phyloP scores from a whole-genome alignment of 2,888 invertebrate genomes.

The Blera fallax region DNA sequence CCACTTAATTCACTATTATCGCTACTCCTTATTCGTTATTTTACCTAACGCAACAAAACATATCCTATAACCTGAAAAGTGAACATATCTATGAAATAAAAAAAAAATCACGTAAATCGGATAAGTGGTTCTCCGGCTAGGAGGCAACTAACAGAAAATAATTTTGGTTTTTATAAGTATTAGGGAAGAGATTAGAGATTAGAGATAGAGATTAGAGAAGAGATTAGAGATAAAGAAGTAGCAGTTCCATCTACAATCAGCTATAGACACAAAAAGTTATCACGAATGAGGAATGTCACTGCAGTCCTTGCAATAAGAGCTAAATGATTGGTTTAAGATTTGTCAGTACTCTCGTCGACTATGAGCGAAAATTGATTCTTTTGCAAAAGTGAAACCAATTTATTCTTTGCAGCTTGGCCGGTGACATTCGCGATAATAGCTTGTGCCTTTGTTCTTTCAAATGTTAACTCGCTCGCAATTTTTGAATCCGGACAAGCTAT shows the following conservation, averaged over 20 bases:
- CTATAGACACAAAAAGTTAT: not conserved
- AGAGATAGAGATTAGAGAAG: no score
- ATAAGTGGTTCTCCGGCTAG: no score
- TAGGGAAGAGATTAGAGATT: no score
- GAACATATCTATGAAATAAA: no score
- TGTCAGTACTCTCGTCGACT: slow-evolving; percentile 1
- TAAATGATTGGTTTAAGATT: not conserved
- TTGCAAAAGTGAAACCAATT: not conserved
- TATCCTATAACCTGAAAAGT: no score
- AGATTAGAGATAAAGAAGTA: not conserved
- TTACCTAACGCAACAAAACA: no score
- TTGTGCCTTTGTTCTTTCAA: not conserved
- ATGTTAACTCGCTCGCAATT: not conserved
- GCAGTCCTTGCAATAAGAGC: slow-evolving; percentile 4
- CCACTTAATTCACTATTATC: no score
- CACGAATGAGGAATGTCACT: not conserved
- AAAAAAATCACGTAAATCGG: no score
- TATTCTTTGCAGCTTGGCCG: not conserved
- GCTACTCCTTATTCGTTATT: no score
- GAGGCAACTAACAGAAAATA: no score
- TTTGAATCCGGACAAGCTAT: not conserved
- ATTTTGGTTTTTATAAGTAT: no score
- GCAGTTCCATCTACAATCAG: slow-evolving; percentile 1
- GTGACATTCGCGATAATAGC: not conserved
- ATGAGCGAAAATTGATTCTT: not conserved